Percentiles rank a stretch among this genome's conserved stretches.
Conservation (phyloP, 2,888 invertebrate species). For the Tanytarsus gracilentus region DNA sequence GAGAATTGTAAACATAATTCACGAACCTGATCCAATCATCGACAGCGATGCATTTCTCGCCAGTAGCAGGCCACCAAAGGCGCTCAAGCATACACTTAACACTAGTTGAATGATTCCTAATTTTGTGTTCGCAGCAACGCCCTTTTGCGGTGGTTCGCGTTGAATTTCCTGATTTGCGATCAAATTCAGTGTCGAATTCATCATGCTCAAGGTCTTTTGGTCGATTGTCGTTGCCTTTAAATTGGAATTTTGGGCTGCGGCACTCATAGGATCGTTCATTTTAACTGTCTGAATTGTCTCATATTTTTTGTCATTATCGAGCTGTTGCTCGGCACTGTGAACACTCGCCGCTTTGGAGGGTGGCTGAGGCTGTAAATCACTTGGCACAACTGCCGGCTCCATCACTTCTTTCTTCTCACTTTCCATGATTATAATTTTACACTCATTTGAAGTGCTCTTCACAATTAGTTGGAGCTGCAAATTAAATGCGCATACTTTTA, state of each 20-base stretch:
- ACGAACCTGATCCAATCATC: conserved; percentile 37
- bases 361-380: not conserved
- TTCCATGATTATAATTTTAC: not conserved
- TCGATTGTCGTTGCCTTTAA: not conserved
- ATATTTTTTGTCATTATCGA: conserved; percentile 13
- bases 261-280: conserved; percentile 5
- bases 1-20: conserved; percentile 33
- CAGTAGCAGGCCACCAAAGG: conserved; percentile 40
- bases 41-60: conserved; percentile 40
- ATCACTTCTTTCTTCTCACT: conserved; percentile 14
- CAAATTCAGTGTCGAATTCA: conserved; percentile 18
- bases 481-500: not conserved
- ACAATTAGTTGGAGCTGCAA: not conserved
- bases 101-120: conserved; percentile 40
- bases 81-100: conserved; percentile 39
- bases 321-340: not conserved
- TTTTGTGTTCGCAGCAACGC: conserved; percentile 36
- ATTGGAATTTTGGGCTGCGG: not conserved
- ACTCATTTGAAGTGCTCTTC: not conserved
- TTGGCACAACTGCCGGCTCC: conserved; percentile 3
- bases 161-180: not conserved
- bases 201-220: conserved; percentile 11
- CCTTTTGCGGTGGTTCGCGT: not conserved
- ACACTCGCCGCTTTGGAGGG: conserved; percentile 14
- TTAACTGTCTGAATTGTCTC: conserved; percentile 23